A percentile compares a stretch with the other conserved stretches of the same genome.
phyloP scores from a whole-genome alignment of 2,797 vertebrate species.

The Periparus ater region DNA sequence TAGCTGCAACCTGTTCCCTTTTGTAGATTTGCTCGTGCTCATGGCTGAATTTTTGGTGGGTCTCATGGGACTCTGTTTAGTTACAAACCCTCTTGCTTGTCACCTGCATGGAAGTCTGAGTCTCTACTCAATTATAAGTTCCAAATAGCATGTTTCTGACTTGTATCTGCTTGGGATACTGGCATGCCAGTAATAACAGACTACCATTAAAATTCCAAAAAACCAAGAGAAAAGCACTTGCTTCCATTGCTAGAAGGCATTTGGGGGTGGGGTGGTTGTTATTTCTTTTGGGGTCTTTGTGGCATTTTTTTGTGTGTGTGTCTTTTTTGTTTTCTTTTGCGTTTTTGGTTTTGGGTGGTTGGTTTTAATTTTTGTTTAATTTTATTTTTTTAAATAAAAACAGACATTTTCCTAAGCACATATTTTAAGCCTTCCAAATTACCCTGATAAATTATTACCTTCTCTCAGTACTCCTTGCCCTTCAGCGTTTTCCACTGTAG shows the following conservation, averaged over 20 bases:
- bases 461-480: neutral
- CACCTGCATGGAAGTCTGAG: neutral
- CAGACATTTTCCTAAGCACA: neutral
- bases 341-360: neutral
- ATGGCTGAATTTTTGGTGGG: neutral
- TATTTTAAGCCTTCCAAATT: neutral
- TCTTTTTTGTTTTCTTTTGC: neutral
- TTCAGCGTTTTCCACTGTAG: neutral
- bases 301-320: neutral
- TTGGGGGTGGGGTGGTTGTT: too few species aligned
- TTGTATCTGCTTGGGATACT: neutral
- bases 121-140: neutral
- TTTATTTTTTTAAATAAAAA: neutral
- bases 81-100: neutral
- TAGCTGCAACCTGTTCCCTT: neutral
- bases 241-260: neutral
- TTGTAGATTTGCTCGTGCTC: neutral
- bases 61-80: neutral
- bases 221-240: neutral
- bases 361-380: neutral
- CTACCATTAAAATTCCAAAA: neutral
- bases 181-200: neutral
- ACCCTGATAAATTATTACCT: neutral
- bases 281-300: neutral
- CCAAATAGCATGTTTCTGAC: neutral